Conservation (phyloP, 2,113 vertebrate species). For the Vulpes lagopus region DNA sequence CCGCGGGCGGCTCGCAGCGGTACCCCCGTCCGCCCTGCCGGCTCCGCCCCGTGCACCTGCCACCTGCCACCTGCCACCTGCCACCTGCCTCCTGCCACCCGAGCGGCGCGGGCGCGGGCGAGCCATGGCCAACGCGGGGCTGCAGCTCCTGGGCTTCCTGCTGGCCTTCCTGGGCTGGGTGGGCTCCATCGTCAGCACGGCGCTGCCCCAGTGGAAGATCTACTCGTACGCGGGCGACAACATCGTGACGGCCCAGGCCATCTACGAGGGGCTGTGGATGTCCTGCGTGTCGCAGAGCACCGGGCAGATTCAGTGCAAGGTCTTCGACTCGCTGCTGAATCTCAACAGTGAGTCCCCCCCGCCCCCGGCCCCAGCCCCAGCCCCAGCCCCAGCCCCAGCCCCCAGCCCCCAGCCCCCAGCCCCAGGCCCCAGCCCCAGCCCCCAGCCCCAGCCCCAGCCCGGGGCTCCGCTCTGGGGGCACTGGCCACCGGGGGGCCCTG, state of each 20-base stretch:
- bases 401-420: rapidly evolving
- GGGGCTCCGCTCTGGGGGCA: background rate
- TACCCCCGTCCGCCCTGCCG: too few species aligned
- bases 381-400: too few species aligned
- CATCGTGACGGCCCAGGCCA: slow-evolving; percentile 93
- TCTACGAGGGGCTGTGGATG: slow-evolving; percentile 95
- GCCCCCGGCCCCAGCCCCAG: too few species aligned
- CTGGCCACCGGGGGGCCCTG: background rate
- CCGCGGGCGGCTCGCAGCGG: rapidly evolving
- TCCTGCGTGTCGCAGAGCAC: slow-evolving; percentile 92
- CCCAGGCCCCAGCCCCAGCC: rapidly evolving
- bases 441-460: too few species aligned
- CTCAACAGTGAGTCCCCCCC: slow-evolving; percentile 89
- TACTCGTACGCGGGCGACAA: slow-evolving; percentile 92
- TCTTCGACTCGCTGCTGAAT: slow-evolving; percentile 90
- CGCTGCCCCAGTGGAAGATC: slow-evolving; percentile 94
- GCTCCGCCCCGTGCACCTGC: background rate
- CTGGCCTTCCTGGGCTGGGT: slow-evolving; percentile 90
- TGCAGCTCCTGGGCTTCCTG: slow-evolving; percentile 93
- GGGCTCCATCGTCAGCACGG: slow-evolving; percentile 89
- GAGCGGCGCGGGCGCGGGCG: background rate
- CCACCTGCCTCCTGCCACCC: slow-evolving; percentile 29
- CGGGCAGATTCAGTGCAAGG: slow-evolving; percentile 91
- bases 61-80: background rate
- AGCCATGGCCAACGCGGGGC: slow-evolving; percentile 91